These are phyloP conservation scores for Junco hyemalis DNA, from an alignment of 2,113 vertebrate species.

Conservation along the genomic window DNA sequence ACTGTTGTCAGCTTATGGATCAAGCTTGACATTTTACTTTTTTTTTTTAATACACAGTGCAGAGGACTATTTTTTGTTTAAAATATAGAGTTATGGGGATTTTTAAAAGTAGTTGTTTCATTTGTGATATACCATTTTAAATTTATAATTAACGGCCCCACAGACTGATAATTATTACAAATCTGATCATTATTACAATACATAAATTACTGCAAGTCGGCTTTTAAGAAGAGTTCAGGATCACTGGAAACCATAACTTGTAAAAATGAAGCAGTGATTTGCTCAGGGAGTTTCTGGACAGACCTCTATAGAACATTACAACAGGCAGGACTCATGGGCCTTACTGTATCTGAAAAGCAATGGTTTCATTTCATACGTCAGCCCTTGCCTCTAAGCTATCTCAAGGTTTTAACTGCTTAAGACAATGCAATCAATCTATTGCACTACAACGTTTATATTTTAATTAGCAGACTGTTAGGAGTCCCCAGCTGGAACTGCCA, in stretches of 20 bases:
- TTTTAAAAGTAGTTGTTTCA: constrained; percentile 3
- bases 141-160: constrained; percentile 10
- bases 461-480: background rate
- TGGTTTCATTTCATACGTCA: background rate
- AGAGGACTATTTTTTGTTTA: background rate
- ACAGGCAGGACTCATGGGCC: background rate
- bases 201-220: background rate
- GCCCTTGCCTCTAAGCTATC: background rate
- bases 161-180: background rate
- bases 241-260: background rate
- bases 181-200: background rate
- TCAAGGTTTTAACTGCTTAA: background rate
- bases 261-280: background rate
- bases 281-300: background rate
- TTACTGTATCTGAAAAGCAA: background rate
- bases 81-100: background rate
- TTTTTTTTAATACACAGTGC: background rate
- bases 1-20: constrained; percentile 69
- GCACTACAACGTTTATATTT: background rate
- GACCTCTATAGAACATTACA: background rate
- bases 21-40: constrained; percentile 51
- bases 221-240: background rate
- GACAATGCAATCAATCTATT: background rate
- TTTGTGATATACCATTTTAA: constrained; percentile 50
- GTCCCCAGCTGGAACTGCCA: background rate